These are phyloP conservation scores for Creontiades dilutus DNA, from an alignment of 2,888 invertebrate genomes.

Conservation along the genomic window DNA sequence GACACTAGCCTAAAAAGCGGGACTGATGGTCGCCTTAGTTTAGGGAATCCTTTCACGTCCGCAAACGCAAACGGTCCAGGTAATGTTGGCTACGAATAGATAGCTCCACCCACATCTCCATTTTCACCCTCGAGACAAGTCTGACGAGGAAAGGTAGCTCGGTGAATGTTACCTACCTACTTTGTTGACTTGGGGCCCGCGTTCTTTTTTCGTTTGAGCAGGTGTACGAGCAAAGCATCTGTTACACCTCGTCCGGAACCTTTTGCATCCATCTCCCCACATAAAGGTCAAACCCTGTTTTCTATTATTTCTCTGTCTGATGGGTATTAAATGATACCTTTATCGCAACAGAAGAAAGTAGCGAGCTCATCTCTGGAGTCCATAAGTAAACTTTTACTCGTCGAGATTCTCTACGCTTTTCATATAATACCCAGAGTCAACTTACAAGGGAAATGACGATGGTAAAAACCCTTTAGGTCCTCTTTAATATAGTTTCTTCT, in stretches of 20 bases:
- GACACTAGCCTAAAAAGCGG: no score
- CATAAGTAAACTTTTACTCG: background rate
- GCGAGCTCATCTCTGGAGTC: background rate
- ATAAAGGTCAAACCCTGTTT: background rate
- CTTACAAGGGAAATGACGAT: no score
- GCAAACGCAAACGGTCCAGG: no score
- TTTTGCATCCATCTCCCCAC: background rate
- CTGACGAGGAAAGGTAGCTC: background rate
- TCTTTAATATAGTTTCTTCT: no score
- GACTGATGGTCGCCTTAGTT: no score
- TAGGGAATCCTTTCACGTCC: no score
- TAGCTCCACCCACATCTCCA: no score
- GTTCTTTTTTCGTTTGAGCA: constrained; percentile 36
- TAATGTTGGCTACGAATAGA: no score
- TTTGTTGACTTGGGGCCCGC: background rate
- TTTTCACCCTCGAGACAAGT: no score
- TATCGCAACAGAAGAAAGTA: background rate
- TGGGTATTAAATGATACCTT: background rate
- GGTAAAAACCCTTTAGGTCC: no score
- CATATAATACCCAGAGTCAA: no score
- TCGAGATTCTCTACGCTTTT: background rate
- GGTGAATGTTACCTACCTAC: background rate
- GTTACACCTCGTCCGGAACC: background rate
- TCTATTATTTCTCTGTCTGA: background rate
- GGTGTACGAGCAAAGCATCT: constrained; percentile 32